A percentile compares a stretch with the other conserved stretches of the same genome.
Conservation (phyloP, 2,113 vertebrate species). For the Microtus oregoni region DNA sequence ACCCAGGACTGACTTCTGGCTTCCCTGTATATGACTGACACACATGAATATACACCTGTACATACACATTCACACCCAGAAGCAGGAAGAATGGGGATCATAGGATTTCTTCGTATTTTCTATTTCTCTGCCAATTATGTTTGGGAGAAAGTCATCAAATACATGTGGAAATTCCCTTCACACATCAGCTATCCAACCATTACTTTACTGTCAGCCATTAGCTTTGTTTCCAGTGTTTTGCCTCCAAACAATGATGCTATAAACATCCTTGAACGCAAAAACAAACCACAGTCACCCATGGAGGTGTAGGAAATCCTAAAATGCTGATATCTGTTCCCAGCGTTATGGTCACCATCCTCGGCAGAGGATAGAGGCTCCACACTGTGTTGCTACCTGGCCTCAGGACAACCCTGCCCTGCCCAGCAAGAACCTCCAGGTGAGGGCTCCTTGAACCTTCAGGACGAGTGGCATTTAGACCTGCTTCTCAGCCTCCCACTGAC, state of each 20-base stretch:
- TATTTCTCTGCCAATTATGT: neutral
- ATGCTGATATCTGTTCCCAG: accelerated
- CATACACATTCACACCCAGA: no score
- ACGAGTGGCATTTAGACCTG: accelerated
- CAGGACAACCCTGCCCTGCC: neutral
- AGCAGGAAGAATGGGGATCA: neutral
- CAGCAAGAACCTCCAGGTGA: accelerated
- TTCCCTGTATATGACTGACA: neutral
- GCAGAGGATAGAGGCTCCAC: accelerated
- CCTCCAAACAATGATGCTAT: neutral
- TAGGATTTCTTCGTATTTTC: neutral
- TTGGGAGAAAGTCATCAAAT: neutral
- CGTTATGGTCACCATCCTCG: accelerated
- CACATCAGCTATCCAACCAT: neutral
- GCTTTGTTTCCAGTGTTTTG: neutral
- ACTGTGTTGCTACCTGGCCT: accelerated
- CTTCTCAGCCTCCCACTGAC: neutral
- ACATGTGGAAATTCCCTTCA: neutral
- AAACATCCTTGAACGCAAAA: neutral
- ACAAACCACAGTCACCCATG: accelerated
- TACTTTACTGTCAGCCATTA: no score
- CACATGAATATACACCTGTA: neutral
- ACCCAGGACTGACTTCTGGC: neutral
- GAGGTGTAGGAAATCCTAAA: accelerated
- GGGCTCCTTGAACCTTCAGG: neutral